Percentiles rank a stretch among this genome's conserved stretches.
These are phyloP conservation scores for Eonycteris spelaea DNA, from an alignment of 2,113 vertebrate species.

Conservation along the genomic window DNA sequence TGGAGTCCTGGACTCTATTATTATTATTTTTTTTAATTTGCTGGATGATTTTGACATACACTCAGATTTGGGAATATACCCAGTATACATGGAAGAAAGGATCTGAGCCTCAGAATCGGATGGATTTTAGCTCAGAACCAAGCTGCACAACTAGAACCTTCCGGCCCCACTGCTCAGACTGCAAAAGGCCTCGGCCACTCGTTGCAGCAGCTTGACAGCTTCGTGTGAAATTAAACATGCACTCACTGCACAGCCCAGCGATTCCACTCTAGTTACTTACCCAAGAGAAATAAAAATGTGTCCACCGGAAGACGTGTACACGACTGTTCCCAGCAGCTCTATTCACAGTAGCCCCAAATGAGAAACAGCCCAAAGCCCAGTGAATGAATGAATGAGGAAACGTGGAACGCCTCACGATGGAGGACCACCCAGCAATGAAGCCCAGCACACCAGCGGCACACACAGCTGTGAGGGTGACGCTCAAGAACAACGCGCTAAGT, in stretches of 20 bases:
- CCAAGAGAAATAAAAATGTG: background rate
- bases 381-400: background rate
- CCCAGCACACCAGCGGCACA: background rate
- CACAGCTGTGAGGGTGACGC: background rate
- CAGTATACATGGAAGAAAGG: background rate
- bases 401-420: rapidly evolving
- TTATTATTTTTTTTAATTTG: background rate
- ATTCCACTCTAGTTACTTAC: background rate
- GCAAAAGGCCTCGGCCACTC: background rate
- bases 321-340: background rate
- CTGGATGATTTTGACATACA: background rate
- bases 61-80: background rate
- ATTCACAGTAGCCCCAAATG: background rate
- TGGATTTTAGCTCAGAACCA: background rate
- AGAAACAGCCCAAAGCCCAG: background rate
- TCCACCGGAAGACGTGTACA: background rate
- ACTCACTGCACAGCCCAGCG: background rate
- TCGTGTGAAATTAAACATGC: background rate
- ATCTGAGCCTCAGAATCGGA: background rate
- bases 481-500: background rate
- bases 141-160: background rate
- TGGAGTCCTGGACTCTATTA: background rate
- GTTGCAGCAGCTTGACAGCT: background rate
- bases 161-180: rapidly evolving
- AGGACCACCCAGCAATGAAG: background rate